Evolutionary conservation across 2,888 invertebrate species (phyloP), one percentile per base, ranked within the genome.

Genomic region (Tenthredo notha): DNA sequence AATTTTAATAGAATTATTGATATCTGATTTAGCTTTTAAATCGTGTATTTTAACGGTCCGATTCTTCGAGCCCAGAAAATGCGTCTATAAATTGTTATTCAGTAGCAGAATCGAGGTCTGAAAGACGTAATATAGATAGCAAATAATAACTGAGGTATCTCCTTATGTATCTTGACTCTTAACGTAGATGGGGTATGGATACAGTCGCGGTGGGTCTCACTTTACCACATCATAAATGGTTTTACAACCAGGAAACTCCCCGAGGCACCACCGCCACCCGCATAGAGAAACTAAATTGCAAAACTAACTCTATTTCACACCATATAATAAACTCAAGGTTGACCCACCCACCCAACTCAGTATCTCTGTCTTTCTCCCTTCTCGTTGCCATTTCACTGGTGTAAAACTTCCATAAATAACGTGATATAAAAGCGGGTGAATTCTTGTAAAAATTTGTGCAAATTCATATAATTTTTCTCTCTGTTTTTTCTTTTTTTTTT

Each of bases 261-360:
- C 10, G 25, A 21, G 74, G 40, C 12, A 18, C 74, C 21, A 25
- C 74, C 37, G 40, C 74, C 29, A 25, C 43, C 21, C 18, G 9
- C 77, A 33, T 15, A 50, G 50, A 54, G 77, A 54, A 77, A 50
- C 77, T 54, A 77, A 77, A 77, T 77, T 77, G 77, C 54, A 54
- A 77, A 77, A 77, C 77, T 77, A 77, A 77, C 77, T n/a, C 33
- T 54, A 50, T 77, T 77, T 77, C 77, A 33, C 77, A 33, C 77
- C 50, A 18, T 77, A 50, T 77, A 77, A 77, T 50, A 77, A 50
- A 77, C 75, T 47, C 75, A 75, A 75, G 29, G 47, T 77, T 33
- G 43, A 74, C 77, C 25, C 9, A 10, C 43, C 33, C 29, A 12
- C 3, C 47, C 15, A 47, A 0, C 47, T 12, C 47, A 47, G 15